These are phyloP conservation scores for Muscidifurax raptorellus DNA, from an alignment of 1,140 invertebrate species.

Conservation along the genomic window DNA sequence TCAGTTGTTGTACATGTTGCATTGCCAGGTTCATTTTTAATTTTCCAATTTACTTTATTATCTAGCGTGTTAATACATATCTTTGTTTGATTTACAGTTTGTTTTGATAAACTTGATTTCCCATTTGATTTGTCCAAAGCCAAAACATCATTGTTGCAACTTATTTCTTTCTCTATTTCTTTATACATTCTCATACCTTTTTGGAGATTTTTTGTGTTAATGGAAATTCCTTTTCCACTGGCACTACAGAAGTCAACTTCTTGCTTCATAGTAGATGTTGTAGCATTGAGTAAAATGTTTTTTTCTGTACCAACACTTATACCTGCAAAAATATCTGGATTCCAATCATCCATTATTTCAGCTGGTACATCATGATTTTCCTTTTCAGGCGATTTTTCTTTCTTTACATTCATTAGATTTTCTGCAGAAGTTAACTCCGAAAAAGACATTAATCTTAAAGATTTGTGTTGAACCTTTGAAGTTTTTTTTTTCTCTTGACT, in stretches of 20 bases:
- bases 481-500: conserved; percentile 8
- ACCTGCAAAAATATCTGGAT: background rate
- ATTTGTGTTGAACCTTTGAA: background rate
- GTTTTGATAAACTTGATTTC: conserved; percentile 12
- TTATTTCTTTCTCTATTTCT: conserved; percentile 30
- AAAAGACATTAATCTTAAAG: conserved; percentile 24
- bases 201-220: conserved; percentile 10
- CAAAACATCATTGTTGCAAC: background rate
- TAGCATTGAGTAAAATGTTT: background rate
- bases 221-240: conserved; percentile 15
- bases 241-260: conserved; percentile 15
- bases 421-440: conserved; percentile 8
- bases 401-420: conserved; percentile 50
- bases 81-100: background rate
- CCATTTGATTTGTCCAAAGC: background rate
- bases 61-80: background rate
- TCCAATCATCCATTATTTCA: conserved; percentile 49
- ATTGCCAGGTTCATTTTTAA: background rate
- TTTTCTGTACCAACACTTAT: background rate
- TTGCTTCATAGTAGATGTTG: background rate
- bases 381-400: conserved; percentile 50
- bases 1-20: background rate
- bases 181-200: conserved; percentile 29
- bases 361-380: conserved; percentile 30
- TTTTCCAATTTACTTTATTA: background rate